Conservation (phyloP, 2,113 vertebrate genomes). For the Catharus minimus region DNA sequence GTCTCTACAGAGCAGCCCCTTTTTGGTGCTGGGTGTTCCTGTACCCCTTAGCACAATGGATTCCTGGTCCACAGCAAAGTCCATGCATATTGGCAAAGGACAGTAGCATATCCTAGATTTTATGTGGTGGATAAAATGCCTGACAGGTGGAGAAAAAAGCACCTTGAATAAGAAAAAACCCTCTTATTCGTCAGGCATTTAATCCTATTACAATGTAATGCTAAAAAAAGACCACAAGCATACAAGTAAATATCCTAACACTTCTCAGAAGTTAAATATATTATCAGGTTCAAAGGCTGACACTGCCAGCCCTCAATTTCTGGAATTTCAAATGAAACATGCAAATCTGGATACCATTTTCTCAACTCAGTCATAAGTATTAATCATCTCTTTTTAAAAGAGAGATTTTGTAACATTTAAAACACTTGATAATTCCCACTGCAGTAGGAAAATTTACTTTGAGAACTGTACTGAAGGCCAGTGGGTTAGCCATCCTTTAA, state of each 20-base stretch:
- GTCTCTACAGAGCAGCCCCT: neutral
- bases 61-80: neutral
- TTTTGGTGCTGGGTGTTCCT: neutral
- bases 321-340: neutral
- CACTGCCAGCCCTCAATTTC: neutral
- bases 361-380: neutral
- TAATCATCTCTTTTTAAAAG: neutral
- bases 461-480: neutral
- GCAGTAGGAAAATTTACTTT: neutral
- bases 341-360: neutral
- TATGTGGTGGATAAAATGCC: fast-evolving
- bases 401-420: neutral
- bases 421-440: neutral
- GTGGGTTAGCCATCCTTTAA: neutral
- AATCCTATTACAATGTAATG: neutral
- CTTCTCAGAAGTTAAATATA: neutral
- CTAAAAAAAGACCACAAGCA: neutral
- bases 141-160: neutral
- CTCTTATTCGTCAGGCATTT: neutral
- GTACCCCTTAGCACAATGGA: neutral
- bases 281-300: neutral
- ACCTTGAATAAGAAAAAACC: neutral
- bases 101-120: neutral
- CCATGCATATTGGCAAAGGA: neutral
- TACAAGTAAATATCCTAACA: neutral